Evolutionary conservation across 2,888 invertebrate genomes (phyloP).

Genomic region (Nephrotoma guestfalica): DNA sequence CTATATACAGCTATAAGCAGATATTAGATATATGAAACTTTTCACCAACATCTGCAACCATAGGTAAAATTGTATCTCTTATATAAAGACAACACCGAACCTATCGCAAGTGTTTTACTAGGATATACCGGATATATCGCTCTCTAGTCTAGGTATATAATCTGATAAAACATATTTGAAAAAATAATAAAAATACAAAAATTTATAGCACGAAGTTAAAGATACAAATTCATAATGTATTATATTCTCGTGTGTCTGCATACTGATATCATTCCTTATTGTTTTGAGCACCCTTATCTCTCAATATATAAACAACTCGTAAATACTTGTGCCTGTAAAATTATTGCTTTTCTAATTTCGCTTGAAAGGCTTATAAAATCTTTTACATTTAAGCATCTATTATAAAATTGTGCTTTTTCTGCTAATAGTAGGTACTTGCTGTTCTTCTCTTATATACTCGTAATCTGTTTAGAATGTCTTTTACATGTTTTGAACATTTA

Average conservation of each 20-base stretch:
- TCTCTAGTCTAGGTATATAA: neutral
- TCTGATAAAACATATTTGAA: neutral
- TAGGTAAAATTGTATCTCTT: neutral
- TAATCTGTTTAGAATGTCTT: neutral
- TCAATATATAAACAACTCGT: neutral
- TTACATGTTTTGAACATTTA: neutral
- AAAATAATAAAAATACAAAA: neutral
- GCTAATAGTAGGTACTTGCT: neutral
- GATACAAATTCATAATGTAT: neutral
- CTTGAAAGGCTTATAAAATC: neutral
- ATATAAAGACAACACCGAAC: no score
- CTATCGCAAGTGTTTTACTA: no score
- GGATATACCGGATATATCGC: neutral
- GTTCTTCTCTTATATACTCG: neutral
- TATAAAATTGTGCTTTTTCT: neutral
- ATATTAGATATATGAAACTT: neutral
- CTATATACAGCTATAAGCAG: neutral
- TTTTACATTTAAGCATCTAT: neutral
- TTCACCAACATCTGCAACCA: neutral
- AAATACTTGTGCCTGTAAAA: neutral
- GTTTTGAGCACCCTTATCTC: neutral
- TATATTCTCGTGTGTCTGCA: neutral
- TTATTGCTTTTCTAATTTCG: neutral
- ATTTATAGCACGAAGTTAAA: neutral
- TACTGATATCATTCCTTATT: neutral